phyloP scores from a whole-genome alignment of 2,888 invertebrate genomes.

The Plagodis pulveraria region DNA sequence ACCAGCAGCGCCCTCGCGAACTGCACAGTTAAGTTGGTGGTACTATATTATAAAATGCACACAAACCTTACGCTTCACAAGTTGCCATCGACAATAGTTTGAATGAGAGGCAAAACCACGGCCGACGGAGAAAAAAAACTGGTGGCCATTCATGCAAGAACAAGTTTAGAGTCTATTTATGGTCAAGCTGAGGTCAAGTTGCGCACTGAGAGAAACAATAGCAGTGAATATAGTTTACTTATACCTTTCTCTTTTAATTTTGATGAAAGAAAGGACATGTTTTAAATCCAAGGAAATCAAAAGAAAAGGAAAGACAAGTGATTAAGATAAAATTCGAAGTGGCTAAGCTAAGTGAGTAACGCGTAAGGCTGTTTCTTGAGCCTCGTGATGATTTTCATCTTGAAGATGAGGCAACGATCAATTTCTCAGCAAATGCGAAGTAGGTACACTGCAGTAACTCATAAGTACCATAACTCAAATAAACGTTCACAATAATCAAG shows the following conservation, averaged over 20 bases:
- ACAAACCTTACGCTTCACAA: not conserved
- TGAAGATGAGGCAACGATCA: too few species aligned
- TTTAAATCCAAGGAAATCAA: not conserved
- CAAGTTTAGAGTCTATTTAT: conserved; percentile 47
- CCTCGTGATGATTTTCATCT: too few species aligned
- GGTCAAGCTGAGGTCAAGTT: conserved; percentile 49
- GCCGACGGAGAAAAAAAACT: conserved; percentile 31
- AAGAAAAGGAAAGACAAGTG: too few species aligned
- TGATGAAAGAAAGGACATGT: not conserved
- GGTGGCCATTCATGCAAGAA: conserved; percentile 39
- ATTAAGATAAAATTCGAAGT: too few species aligned
- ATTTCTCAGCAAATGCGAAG: too few species aligned
- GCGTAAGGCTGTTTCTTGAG: too few species aligned
- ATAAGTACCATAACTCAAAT: not conserved
- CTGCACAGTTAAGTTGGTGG: too few species aligned
- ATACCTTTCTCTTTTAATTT: conserved; percentile 21
- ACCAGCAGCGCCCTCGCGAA: too few species aligned
- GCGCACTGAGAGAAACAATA: conserved; percentile 29
- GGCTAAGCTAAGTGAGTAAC: too few species aligned
- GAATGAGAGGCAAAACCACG: conserved; percentile 28
- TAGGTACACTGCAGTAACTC: too few species aligned
- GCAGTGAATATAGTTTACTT: conserved; percentile 14
- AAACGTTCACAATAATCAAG: conserved; percentile 2
- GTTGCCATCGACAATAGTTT: conserved; percentile 17
- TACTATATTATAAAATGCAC: conserved; percentile 9